phyloP scores from a whole-genome alignment of 2,797 vertebrate species.

The Coregonus sp. region DNA sequence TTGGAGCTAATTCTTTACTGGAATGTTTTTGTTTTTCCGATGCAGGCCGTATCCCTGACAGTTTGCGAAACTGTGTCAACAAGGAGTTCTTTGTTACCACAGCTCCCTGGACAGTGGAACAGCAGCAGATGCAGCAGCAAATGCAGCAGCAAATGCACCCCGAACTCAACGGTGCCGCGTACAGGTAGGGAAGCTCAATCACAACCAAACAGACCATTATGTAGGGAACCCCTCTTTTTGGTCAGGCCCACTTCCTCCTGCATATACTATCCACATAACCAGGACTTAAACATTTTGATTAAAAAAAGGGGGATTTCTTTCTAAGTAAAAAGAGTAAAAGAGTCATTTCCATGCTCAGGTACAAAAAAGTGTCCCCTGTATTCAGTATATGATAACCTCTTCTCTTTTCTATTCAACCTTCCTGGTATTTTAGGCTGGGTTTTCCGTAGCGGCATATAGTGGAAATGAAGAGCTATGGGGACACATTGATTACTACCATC shows the following conservation, averaged over 20 bases:
- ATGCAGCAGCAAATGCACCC: conserved; percentile 83
- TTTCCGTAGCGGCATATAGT: background rate
- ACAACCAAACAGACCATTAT: conserved; percentile 1
- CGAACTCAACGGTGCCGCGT: conserved; percentile 94
- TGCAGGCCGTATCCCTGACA: conserved; percentile 95
- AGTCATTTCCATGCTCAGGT: background rate
- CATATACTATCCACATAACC: background rate
- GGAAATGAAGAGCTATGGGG: background rate
- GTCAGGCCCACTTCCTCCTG: background rate
- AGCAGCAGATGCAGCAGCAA: conserved; percentile 75
- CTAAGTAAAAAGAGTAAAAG: background rate
- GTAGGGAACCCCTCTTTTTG: background rate
- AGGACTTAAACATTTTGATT: background rate
- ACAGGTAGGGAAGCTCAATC: conserved; percentile 79
- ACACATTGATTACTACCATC: background rate
- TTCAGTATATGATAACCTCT: background rate
- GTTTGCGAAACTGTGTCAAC: conserved; percentile 96
- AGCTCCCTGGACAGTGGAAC: conserved; percentile 93
- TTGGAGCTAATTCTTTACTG: background rate
- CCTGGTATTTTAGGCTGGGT: background rate
- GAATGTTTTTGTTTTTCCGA: background rate
- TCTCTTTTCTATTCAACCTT: background rate
- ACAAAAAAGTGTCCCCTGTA: background rate
- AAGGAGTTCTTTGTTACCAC: conserved; percentile 95
- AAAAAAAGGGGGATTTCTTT: too few species aligned